Conservation (phyloP, 2,113 vertebrate genomes). For the Ochotona curzoniae region DNA sequence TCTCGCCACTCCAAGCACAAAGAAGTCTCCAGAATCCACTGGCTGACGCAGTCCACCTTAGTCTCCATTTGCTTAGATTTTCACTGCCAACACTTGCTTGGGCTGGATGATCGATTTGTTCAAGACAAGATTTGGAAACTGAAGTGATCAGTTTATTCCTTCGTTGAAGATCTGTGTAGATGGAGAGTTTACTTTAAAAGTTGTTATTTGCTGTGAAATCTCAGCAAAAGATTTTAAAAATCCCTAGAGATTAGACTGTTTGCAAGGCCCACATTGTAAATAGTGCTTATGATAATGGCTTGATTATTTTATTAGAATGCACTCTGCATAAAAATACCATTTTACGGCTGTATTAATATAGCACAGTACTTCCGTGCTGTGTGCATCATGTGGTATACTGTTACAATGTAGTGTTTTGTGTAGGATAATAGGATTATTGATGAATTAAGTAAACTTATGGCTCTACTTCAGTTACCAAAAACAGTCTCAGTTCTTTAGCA, state of each 20-base stretch:
- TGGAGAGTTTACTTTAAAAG: conserved; percentile 19
- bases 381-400: too few species aligned
- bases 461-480: not conserved
- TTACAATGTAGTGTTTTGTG: too few species aligned
- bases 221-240: not conserved
- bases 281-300: not conserved
- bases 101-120: too few species aligned
- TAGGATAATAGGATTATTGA: not conserved
- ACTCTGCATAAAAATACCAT: not conserved
- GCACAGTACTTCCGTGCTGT: too few species aligned
- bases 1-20: too few species aligned
- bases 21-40: too few species aligned
- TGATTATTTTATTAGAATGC: conserved; percentile 40
- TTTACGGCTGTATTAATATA: too few species aligned
- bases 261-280: conserved; percentile 13
- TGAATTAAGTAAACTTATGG: not conserved
- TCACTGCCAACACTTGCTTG: too few species aligned
- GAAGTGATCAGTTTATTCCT: too few species aligned
- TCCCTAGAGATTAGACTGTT: not conserved
- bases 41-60: too few species aligned
- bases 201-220: not conserved
- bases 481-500: not conserved
- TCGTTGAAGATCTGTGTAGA: not conserved
- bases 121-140: too few species aligned
- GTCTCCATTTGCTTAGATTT: too few species aligned